These are phyloP conservation scores for Macroramphosus scolopax DNA, from an alignment of 2,797 vertebrate species.

Conservation along the genomic window DNA sequence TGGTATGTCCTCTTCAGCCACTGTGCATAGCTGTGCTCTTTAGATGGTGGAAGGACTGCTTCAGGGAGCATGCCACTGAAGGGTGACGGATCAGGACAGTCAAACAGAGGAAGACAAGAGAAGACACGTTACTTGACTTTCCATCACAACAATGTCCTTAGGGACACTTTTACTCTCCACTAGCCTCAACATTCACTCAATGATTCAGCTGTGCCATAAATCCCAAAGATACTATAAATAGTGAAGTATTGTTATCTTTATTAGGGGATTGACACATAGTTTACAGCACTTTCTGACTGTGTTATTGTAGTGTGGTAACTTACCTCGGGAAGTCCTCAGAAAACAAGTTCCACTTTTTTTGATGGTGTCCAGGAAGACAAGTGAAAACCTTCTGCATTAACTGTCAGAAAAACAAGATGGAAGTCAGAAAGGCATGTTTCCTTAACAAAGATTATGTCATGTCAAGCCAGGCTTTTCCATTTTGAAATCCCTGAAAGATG, in stretches of 20 bases:
- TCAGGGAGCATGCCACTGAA: conserved; percentile 85
- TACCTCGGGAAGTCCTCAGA: conserved; percentile 81
- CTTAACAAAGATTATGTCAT: neutral
- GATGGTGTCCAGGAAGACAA: conserved; percentile 81
- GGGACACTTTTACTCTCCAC: too few relatives aligned
- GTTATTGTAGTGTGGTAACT: conserved; percentile 4
- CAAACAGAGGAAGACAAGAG: neutral
- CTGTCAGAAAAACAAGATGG: conserved; percentile 60
- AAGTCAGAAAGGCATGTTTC: neutral
- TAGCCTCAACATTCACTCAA: too few relatives aligned
- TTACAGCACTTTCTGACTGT: neutral
- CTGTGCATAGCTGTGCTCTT: conserved; percentile 90
- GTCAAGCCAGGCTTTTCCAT: too few relatives aligned
- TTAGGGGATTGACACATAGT: neutral
- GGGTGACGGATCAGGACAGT: conserved; percentile 2
- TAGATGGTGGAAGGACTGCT: conserved; percentile 86
- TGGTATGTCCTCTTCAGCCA: conserved; percentile 80
- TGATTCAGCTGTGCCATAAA: too few relatives aligned
- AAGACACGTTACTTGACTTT: neutral
- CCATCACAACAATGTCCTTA: too few relatives aligned
- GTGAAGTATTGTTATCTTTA: neutral
- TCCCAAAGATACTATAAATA: neutral
- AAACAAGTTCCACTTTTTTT: conserved; percentile 79
- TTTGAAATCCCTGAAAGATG: too few relatives aligned
- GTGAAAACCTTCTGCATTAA: conserved; percentile 81